Evolutionary conservation across 2,113 vertebrate genomes (phyloP).

Genomic region (Corapipo altera): DNA sequence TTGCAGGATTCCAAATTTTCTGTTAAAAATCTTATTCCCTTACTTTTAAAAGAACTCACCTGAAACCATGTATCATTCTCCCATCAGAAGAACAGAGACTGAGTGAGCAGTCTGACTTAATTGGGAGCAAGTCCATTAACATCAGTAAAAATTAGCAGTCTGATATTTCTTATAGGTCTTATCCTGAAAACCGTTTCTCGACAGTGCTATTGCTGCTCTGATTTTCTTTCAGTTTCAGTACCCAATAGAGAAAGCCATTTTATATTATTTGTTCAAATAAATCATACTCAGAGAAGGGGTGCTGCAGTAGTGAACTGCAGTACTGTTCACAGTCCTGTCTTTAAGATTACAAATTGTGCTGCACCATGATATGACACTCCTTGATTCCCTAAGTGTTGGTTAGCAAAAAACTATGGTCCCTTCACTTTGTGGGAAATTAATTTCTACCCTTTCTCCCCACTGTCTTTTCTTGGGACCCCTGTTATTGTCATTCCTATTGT

Average conservation of each 20-base stretch:
- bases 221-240: background rate
- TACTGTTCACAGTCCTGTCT: background rate
- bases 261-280: background rate
- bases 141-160: background rate
- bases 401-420: background rate
- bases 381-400: background rate
- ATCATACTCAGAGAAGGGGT: background rate
- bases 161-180: background rate
- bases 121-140: background rate
- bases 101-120: background rate
- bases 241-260: background rate
- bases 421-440: background rate
- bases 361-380: background rate
- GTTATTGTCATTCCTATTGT: background rate
- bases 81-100: background rate
- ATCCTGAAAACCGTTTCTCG: fast-evolving
- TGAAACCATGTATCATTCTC: background rate
- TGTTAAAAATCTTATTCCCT: background rate
- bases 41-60: background rate
- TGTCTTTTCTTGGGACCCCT: background rate
- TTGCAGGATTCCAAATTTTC: background rate
- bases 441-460: background rate
- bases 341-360: background rate
- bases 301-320: background rate
- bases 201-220: background rate